Percentiles rank a stretch among this genome's conserved stretches.
Conservation (phyloP, 2,888 invertebrate species). For the Ormyrus pomaceus region DNA sequence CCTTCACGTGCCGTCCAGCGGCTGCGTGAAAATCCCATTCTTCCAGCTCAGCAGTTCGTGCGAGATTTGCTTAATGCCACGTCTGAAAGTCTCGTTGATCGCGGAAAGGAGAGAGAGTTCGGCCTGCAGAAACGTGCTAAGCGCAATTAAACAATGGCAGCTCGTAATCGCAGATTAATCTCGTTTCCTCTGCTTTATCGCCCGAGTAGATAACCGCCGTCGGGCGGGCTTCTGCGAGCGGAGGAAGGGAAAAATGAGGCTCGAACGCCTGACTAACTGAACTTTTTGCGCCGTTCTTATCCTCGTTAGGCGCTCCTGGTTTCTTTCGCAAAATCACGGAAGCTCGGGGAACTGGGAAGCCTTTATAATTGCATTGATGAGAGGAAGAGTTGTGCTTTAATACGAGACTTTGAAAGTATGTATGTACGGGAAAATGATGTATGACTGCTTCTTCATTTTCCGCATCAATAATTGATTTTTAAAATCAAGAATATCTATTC, state of each 20-base stretch:
- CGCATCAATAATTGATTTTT: too few species aligned
- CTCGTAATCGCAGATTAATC: slow-evolving; percentile 37
- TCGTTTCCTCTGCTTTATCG: slow-evolving; percentile 19
- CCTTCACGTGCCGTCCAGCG: too few species aligned
- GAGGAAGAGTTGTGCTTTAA: background rate
- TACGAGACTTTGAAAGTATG: background rate
- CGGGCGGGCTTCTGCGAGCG: background rate
- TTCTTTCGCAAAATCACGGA: background rate
- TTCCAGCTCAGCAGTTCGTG: too few species aligned
- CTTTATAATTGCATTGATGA: background rate
- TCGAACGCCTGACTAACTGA: slow-evolving; percentile 23
- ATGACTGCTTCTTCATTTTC: too few species aligned
- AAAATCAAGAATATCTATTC: too few species aligned
- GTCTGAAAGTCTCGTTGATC: background rate
- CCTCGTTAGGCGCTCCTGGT: background rate
- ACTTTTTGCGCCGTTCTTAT: slow-evolving; percentile 22
- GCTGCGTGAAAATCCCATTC: too few species aligned
- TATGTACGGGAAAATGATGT: background rate
- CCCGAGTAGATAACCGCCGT: background rate
- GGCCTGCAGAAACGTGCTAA: background rate
- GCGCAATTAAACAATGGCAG: slow-evolving; percentile 31
- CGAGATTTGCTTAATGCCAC: too few species aligned
- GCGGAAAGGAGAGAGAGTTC: background rate
- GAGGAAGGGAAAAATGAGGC: background rate
- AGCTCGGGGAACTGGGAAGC: background rate